A percentile compares a stretch with the other conserved stretches of the same genome.
phyloP scores from a whole-genome alignment of 2,113 vertebrate genomes.

The Empidonax alnorum region DNA sequence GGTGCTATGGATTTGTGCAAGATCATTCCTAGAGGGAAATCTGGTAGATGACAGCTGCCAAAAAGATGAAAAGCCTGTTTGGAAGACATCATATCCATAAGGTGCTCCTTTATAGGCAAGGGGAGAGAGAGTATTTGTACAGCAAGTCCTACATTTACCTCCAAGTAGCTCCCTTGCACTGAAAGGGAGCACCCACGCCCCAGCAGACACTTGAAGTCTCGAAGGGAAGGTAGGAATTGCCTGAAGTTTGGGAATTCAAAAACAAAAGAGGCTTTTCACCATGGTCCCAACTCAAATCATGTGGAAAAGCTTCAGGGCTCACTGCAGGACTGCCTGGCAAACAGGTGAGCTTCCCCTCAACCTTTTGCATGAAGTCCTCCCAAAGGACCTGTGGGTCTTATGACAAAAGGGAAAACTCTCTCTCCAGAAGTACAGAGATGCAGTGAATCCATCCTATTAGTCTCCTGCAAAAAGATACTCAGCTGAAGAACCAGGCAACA shows the following conservation, averaged over 20 bases:
- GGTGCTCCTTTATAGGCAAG: neutral
- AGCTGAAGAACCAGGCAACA: neutral
- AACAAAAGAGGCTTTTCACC: neutral
- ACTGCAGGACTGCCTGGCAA: neutral
- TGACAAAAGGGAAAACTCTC: neutral
- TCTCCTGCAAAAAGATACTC: neutral
- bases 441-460: neutral
- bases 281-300: neutral
- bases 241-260: neutral
- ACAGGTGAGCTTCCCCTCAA: neutral
- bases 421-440: neutral
- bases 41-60: neutral
- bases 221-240: neutral
- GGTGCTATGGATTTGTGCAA: neutral
- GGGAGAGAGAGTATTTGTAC: neutral
- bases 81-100: neutral
- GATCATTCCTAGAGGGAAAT: slow-evolving; percentile 49
- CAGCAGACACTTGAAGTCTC: neutral
- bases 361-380: neutral
- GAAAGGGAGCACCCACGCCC: neutral
- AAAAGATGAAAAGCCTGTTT: slow-evolving; percentile 15
- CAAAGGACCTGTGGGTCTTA: neutral
- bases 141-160: neutral
- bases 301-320: neutral
- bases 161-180: neutral